Conservation (phyloP, 92 coral and sea anemone species). For the Palythoa grandiflora region DNA sequence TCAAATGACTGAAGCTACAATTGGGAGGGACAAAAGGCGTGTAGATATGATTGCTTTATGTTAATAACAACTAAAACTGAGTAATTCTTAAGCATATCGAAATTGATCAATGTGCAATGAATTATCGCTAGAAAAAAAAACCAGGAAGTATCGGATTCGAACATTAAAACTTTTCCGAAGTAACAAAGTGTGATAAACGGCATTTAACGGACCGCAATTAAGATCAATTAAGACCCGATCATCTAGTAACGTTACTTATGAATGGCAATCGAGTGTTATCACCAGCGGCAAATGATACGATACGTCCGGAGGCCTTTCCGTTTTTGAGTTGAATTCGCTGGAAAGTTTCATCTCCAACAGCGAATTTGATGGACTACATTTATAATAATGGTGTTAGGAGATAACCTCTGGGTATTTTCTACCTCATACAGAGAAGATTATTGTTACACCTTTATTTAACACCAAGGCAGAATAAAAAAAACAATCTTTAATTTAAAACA, state of each 20-base stretch:
- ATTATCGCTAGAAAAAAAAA: neutral
- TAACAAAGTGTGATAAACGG: neutral
- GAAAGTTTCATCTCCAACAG: neutral
- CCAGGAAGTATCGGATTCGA: constrained; percentile 6
- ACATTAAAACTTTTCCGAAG: neutral
- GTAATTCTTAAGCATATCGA: neutral
- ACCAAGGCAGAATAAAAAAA: neutral
- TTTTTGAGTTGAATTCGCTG: neutral
- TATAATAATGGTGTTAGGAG: neutral
- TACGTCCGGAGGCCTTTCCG: constrained; percentile 20
- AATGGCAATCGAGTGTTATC: neutral
- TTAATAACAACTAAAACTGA: neutral
- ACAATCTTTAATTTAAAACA: neutral
- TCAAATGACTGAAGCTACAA: neutral
- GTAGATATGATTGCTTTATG: neutral
- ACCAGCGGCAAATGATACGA: neutral
- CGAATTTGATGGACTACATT: constrained; percentile 15
- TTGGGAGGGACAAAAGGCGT: neutral
- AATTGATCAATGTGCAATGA: neutral
- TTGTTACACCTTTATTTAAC: neutral
- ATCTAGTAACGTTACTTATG: neutral
- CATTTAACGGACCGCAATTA: neutral
- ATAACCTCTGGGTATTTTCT: neutral
- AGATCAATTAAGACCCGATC: constrained; percentile 11
- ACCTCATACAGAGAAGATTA: constrained; percentile 4